phyloP scores from a whole-genome alignment of 2,797 vertebrate species.

The Morus bassanus region DNA sequence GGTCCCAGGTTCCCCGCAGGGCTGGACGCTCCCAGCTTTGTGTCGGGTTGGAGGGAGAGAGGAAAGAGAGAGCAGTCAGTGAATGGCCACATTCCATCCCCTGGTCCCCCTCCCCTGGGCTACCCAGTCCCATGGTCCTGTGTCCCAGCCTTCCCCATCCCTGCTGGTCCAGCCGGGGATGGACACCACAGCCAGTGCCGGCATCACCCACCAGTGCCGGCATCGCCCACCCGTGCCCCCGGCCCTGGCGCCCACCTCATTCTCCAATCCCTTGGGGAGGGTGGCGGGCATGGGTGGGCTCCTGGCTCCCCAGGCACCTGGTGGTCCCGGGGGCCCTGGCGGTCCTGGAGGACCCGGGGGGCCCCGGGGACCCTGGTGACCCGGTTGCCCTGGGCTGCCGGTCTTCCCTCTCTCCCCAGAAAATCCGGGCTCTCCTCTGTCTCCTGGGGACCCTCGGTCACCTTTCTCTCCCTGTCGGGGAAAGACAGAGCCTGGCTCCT shows the following conservation, averaged over 20 bases:
- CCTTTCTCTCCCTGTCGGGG: constrained; percentile 64
- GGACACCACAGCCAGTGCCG: accelerated
- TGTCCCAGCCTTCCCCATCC: accelerated
- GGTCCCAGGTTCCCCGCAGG: background rate
- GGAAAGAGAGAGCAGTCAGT: background rate
- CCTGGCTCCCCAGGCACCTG: background rate
- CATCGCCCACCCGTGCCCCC: accelerated
- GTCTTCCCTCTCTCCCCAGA: constrained; percentile 60
- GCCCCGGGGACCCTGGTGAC: constrained; percentile 53
- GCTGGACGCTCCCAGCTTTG: background rate
- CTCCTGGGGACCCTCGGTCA: constrained; percentile 48
- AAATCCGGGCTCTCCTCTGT: constrained; percentile 56
- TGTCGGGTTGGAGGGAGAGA: background rate
- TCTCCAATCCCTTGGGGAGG: background rate
- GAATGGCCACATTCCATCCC: accelerated
- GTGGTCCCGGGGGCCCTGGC: background rate
- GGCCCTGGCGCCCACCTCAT: background rate
- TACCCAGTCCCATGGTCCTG: accelerated
- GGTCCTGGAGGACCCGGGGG: background rate
- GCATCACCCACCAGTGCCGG: accelerated
- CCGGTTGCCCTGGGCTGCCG: constrained; percentile 49
- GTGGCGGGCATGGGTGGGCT: accelerated
- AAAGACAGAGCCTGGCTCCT: background rate
- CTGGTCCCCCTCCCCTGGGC: background rate
- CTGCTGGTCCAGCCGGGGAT: accelerated